These are phyloP conservation scores for Drosophila atripex DNA, from an alignment of 2,888 invertebrate genomes.

Conservation along the genomic window DNA sequence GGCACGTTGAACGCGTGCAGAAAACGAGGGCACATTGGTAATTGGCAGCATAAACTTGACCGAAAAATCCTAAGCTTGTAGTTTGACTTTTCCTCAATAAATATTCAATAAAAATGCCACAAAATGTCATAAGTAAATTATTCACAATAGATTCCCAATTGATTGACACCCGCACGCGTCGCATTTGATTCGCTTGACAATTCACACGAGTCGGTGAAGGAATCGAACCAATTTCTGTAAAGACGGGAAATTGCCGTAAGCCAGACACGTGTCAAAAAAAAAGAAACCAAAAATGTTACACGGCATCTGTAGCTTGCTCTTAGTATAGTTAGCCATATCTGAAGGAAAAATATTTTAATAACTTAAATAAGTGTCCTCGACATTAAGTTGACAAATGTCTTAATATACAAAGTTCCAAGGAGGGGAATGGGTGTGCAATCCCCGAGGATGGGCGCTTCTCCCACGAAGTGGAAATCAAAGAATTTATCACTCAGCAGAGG, in stretches of 20 bases:
- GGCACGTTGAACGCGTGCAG: constrained; percentile 71
- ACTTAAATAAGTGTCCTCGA: constrained; percentile 66
- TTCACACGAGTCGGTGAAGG: constrained; percentile 53
- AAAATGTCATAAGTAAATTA: constrained; percentile 74
- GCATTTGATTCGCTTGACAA: constrained; percentile 59
- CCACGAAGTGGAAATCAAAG: constrained; percentile 78
- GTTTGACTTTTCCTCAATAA: background rate
- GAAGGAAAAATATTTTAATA: constrained; percentile 52
- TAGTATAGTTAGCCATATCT: constrained; percentile 39
- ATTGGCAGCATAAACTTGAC: background rate
- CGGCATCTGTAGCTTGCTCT: constrained; percentile 15
- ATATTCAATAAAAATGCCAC: constrained; percentile 63
- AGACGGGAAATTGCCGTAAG: constrained; percentile 46
- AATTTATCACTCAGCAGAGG: constrained; percentile 63
- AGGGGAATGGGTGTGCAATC: constrained; percentile 19
- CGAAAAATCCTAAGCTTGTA: background rate
- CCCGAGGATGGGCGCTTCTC: constrained; percentile 46
- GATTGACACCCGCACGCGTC: constrained; percentile 74
- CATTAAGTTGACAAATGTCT: constrained; percentile 74
- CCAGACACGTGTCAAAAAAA: constrained; percentile 31
- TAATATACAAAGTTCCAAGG: constrained; percentile 53
- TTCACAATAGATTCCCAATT: constrained; percentile 69
- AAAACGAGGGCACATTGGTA: constrained; percentile 44
- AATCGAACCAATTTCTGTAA: constrained; percentile 36
- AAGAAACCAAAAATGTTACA: background rate